phyloP scores from a whole-genome alignment of 2,113 vertebrate species.

The Trichechus manatus region DNA sequence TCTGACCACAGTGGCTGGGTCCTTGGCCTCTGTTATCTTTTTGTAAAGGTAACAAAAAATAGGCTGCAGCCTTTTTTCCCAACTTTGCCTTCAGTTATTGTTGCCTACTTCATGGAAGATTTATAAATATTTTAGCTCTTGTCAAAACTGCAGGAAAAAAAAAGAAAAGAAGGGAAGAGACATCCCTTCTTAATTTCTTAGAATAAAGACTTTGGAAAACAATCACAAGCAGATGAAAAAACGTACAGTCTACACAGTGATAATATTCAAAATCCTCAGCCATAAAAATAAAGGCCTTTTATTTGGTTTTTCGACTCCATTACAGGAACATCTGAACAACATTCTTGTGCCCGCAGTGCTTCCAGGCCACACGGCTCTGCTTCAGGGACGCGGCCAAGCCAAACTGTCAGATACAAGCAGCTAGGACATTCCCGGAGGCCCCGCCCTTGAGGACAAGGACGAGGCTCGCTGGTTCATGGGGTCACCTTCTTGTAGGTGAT shows the following conservation, averaged over 20 bases:
- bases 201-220: neutral
- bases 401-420: neutral
- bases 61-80: too few relatives aligned
- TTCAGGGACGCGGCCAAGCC: neutral
- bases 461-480: slow-evolving; percentile 74
- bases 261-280: slow-evolving; percentile 54
- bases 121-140: neutral
- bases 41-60: rapidly evolving
- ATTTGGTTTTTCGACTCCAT: slow-evolving; percentile 85
- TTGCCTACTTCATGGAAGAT: neutral
- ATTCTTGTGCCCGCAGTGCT: slow-evolving; percentile 14
- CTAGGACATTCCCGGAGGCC: neutral
- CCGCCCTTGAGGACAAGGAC: neutral
- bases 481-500: slow-evolving; percentile 93
- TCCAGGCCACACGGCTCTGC: neutral
- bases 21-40: rapidly evolving
- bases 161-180: neutral
- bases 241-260: neutral
- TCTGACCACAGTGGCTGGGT: neutral
- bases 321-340: slow-evolving; percentile 78
- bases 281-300: slow-evolving; percentile 92
- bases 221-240: neutral
- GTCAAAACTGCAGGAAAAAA: neutral
- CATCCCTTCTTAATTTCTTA: neutral
- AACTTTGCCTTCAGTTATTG: too few relatives aligned